Evolutionary conservation across 2,113 vertebrate species (phyloP), one percentile per base, ranked within the genome.

Genomic region (Gadus chalcogrammus): DNA sequence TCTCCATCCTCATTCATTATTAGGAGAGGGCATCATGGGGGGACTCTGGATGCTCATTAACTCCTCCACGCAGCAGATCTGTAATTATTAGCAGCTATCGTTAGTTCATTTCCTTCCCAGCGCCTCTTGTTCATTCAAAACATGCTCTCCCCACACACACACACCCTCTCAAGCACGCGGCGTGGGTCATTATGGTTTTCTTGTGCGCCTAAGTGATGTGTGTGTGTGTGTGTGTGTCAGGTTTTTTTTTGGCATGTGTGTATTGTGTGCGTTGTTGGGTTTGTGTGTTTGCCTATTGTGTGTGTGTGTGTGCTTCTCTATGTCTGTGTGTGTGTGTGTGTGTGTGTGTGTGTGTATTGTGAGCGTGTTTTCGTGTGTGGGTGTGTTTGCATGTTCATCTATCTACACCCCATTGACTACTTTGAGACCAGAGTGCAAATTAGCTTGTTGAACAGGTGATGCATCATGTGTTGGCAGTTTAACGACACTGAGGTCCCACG

Each of bases 11-110:
- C 83, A 85, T 89, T 85, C 85, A 84, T 89, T 87, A 89, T 88
- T 88, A 85, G 55, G 82, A 77, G 69, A 9, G 75, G 78, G 85
- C 84, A 90, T 89, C 88, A 88, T 88, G 87, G 88, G 88, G 7
- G 90, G 86, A 84, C 77, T 84, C 84, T 84, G 84, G 82, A 84
- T 88, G 83, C 89, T 90, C 84, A 90, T 91, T 90, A 90, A 88
- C 84, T 87, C 84, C 78, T 86, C 83, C 81, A 85, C 75, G 65
- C 82, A 78, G 84, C 86, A 83, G 88, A 88, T 88, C 84, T 90
- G 90, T 89, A 89, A 89, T 91, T 90, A 89, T 89, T 88, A 88
- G 85, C 79, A 89, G 85, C 85, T 83, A 79, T 83, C 82, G 76
- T 88, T 91, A 87, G 87, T 84, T 87, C 84, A 88, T 88, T 83